Evolutionary conservation across 35 echinoderm and acorn worm species (phyloP).

Genomic region (Anneissia japonica): DNA sequence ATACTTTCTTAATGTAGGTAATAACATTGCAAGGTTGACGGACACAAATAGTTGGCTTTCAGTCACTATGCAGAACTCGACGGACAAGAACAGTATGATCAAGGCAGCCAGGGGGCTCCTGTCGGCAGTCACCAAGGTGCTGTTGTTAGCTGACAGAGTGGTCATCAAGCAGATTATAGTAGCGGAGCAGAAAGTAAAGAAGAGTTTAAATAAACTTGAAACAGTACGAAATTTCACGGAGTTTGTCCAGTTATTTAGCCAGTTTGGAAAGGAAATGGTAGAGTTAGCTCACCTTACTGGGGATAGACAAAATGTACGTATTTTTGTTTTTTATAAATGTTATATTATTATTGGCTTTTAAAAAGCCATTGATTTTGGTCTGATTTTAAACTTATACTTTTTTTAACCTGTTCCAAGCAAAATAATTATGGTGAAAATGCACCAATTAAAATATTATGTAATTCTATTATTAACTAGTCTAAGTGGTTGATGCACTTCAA

Average conservation of each 20-base stretch:
- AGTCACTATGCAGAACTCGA: slow-evolving; percentile 46
- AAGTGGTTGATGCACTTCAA: too few species aligned
- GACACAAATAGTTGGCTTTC: slow-evolving; percentile 66
- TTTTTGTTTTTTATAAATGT: too few species aligned
- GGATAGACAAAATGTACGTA: slow-evolving; percentile 88
- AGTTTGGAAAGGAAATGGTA: slow-evolving; percentile 98
- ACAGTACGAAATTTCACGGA: slow-evolving; percentile 74
- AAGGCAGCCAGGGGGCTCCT: slow-evolving; percentile 81
- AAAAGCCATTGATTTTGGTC: too few species aligned
- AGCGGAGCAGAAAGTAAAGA: slow-evolving; percentile 45
- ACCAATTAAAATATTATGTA: too few species aligned
- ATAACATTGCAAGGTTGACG: slow-evolving; percentile 88
- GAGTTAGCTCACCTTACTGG: slow-evolving; percentile 94
- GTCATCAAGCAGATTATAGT: slow-evolving; percentile 74
- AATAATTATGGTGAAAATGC: too few species aligned
- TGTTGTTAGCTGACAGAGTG: slow-evolving; percentile 76
- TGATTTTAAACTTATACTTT: too few species aligned
- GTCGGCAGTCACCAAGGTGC: slow-evolving; percentile 84
- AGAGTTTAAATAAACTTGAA: slow-evolving; percentile 78
- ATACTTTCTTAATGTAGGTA: slow-evolving; percentile 28
- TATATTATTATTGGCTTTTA: too few species aligned
- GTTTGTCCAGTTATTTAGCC: slow-evolving; percentile 97
- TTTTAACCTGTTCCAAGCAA: too few species aligned
- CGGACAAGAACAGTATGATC: slow-evolving; percentile 75
- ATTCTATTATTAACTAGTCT: too few species aligned